These are phyloP conservation scores for Radopholus similis DNA, from an alignment of 1,140 invertebrate species.

Conservation along the genomic window DNA sequence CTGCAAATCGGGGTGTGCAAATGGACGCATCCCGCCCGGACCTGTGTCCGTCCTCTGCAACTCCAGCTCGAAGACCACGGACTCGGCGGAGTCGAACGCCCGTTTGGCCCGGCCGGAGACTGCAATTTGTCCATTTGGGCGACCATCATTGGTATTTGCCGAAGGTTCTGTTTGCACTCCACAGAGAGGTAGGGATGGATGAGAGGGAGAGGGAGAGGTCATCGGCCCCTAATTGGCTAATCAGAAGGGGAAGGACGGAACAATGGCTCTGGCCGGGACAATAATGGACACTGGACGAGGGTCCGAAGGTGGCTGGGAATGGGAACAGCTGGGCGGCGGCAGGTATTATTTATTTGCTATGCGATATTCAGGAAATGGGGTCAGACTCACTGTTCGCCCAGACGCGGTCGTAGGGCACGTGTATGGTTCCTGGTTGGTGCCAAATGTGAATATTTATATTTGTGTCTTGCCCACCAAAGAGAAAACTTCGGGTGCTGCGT, in stretches of 20 bases:
- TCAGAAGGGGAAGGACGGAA: no score
- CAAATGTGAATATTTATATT: not conserved
- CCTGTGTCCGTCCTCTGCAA: slow-evolving; percentile 26
- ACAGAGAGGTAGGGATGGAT: no score
- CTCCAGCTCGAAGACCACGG: slow-evolving; percentile 32
- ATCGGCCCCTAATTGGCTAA: no score
- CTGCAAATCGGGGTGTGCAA: not conserved
- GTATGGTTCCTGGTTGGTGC: slow-evolving; percentile 16
- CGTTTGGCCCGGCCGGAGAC: slow-evolving; percentile 22
- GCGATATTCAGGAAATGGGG: not conserved
- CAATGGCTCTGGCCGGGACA: no score
- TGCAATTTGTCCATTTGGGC: slow-evolving; percentile 4
- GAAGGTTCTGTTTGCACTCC: no score
- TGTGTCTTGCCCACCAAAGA: slow-evolving; percentile 1
- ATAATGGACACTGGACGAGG: no score
- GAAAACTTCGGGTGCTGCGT: slow-evolving; percentile 21
- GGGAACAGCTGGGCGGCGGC: no score
- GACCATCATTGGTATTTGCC: no score
- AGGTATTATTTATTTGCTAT: no score
- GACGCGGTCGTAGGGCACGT: slow-evolving; percentile 28
- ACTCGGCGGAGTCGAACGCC: slow-evolving; percentile 19
- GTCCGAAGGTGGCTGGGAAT: no score
- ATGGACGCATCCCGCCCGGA: not conserved
- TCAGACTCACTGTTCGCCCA: slow-evolving; percentile 14
- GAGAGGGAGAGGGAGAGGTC: no score